Evolutionary conservation across 2,113 vertebrate genomes (phyloP).

Genomic region (Tiliqua scincoides): DNA sequence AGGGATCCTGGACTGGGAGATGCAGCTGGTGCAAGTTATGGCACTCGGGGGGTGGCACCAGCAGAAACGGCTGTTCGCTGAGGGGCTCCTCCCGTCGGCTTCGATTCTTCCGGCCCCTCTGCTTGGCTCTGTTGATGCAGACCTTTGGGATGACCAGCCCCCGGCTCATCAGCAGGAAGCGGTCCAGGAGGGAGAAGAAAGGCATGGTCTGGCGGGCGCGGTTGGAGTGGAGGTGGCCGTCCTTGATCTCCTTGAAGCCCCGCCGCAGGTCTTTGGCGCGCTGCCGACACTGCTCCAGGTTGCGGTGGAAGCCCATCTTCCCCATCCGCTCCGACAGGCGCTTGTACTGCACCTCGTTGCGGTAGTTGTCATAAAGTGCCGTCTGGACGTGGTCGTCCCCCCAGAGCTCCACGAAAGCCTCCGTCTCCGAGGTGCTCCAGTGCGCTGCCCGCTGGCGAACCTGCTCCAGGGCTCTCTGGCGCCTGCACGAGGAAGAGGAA

Average conservation of each 20-base stretch:
- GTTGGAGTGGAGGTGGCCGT: conserved; percentile 3
- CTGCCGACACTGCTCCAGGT: conserved; percentile 23
- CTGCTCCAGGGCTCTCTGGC: background rate
- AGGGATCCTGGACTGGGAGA: background rate
- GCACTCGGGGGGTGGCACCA: background rate
- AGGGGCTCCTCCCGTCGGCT: background rate
- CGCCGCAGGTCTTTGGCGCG: conserved; percentile 11
- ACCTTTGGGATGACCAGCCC: conserved; percentile 7
- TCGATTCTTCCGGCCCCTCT: background rate
- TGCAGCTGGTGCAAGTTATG: background rate
- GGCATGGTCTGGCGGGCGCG: conserved; percentile 6
- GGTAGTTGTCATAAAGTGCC: conserved; percentile 3
- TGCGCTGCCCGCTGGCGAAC: conserved; percentile 4
- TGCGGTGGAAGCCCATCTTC: conserved; percentile 22
- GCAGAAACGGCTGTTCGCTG: accelerated
- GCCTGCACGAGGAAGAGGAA: background rate
- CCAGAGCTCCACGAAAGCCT: conserved; percentile 12
- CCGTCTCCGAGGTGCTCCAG: background rate
- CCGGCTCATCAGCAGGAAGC: conserved; percentile 13
- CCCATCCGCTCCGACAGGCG: conserved; percentile 4
- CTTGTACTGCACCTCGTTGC: conserved; percentile 14
- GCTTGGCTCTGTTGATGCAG: background rate
- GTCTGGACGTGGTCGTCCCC: conserved; percentile 10
- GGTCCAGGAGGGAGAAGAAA: background rate
- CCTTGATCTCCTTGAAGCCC: conserved; percentile 23